Conservation (phyloP, 1,140 invertebrate genomes). For the Charaxes varanes region DNA sequence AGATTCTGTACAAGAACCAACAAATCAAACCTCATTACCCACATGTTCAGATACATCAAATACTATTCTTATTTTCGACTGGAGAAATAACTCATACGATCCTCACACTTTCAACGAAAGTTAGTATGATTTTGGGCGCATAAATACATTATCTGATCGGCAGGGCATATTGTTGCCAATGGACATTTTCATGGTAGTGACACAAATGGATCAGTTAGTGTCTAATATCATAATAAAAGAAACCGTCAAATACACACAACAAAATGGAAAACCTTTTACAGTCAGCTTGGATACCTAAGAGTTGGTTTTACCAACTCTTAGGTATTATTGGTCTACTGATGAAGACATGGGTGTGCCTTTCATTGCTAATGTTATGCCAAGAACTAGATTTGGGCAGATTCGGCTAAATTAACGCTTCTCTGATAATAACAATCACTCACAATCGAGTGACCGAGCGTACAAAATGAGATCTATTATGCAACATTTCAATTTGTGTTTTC, state of each 20-base stretch:
- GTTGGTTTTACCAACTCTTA: conserved; percentile 20
- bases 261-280: conserved; percentile 2
- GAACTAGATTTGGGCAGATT: conserved; percentile 23
- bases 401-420: conserved; percentile 18
- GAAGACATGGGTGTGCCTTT: conserved; percentile 24
- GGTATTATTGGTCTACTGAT: conserved; percentile 26
- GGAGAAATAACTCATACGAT: conserved; percentile 12
- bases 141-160: conserved; percentile 14
- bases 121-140: too few species aligned
- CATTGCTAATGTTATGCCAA: conserved; percentile 22
- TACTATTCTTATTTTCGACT: conserved; percentile 9
- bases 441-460: conserved; percentile 22
- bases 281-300: conserved; percentile 10
- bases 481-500: conserved; percentile 29
- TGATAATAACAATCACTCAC: conserved; percentile 13
- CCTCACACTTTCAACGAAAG: conserved; percentile 8
- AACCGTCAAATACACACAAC: conserved; percentile 8
- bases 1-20: conserved; percentile 6
- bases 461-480: conserved; percentile 32
- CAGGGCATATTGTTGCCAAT: conserved; percentile 10
- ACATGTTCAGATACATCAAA: conserved; percentile 6
- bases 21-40: conserved; percentile 8
- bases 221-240: conserved; percentile 13
- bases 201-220: conserved; percentile 6
- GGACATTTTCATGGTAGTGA: conserved; percentile 7